Conservation (phyloP, 2,888 invertebrate genomes). For the Sesia apiformis region DNA sequence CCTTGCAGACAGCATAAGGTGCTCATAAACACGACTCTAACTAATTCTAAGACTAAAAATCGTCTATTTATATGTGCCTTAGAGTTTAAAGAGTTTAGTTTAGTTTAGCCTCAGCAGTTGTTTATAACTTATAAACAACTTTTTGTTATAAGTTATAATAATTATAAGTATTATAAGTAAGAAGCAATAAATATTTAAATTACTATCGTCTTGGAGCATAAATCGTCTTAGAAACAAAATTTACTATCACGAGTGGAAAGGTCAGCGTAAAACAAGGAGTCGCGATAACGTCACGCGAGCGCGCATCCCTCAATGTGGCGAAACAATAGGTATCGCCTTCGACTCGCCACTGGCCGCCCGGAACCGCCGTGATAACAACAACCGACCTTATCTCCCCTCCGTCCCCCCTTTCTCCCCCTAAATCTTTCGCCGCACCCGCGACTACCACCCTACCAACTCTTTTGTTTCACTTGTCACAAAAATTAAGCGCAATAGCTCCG, state of each 20-base stretch:
- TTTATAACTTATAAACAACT: too few relatives aligned
- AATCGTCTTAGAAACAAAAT: conserved; percentile 62
- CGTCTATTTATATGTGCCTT: too few relatives aligned
- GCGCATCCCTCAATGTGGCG: conserved; percentile 65
- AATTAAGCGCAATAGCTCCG: conserved; percentile 72
- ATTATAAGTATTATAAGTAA: too few relatives aligned
- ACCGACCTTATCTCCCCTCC: conserved; percentile 59
- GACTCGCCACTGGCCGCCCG: conserved; percentile 62
- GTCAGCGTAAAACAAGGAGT: conserved; percentile 48
- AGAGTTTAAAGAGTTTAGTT: too few relatives aligned
- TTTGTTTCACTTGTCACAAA: conserved; percentile 75
- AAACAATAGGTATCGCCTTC: conserved; percentile 71
- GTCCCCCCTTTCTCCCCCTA: conserved; percentile 10
- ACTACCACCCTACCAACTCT: conserved; percentile 60
- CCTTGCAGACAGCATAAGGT: too few relatives aligned
- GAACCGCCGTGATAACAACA: conserved; percentile 55
- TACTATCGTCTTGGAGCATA: too few relatives aligned
- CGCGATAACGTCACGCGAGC: conserved; percentile 67
- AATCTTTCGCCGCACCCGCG: conserved; percentile 25
- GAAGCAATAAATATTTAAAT: too few relatives aligned
- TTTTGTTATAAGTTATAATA: too few relatives aligned
- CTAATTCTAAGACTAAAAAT: too few relatives aligned
- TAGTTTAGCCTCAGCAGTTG: too few relatives aligned
- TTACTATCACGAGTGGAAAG: conserved; percentile 63
- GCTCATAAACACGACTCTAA: too few relatives aligned